These are phyloP conservation scores for Paedocypris sp. DNA, from an alignment of 2,113 vertebrate species.

Conservation along the genomic window DNA sequence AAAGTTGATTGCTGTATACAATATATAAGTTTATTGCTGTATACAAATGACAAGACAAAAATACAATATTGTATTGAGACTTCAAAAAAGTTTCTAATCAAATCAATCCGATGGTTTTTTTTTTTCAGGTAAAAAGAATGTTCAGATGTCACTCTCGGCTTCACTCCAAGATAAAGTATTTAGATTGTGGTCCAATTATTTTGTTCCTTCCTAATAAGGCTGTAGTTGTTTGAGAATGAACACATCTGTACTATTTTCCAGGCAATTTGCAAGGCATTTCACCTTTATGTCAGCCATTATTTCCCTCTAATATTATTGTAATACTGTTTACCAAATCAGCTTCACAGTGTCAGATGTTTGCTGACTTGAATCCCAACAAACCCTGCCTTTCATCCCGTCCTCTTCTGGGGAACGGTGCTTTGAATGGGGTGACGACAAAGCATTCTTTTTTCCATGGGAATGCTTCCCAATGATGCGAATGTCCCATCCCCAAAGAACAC, in stretches of 20 bases:
- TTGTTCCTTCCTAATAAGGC: no score
- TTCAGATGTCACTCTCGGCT: no score
- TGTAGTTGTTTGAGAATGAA: not conserved
- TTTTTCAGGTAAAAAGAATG: no score
- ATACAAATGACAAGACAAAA: no score
- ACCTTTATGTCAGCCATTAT: not conserved
- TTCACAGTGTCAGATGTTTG: conserved; percentile 40
- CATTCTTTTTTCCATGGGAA: conserved; percentile 55
- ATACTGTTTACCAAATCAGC: conserved; percentile 4
- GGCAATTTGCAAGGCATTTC: not conserved
- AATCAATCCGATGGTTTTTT: no score
- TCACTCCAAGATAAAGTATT: no score
- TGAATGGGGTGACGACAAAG: conserved; percentile 52
- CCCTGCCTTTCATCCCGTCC: conserved; percentile 44
- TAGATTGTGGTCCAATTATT: no score
- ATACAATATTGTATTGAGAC: no score
- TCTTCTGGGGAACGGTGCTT: conserved; percentile 25
- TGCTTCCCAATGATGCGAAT: conserved; percentile 41
- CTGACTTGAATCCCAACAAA: conserved; percentile 60
- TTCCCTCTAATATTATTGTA: conserved; percentile 7
- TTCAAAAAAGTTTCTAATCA: no score
- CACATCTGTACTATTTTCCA: not conserved
- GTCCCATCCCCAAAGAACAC: conserved; percentile 47
- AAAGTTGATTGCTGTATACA: no score
- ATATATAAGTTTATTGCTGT: no score